Evolutionary conservation across 2,113 vertebrate genomes (phyloP).

Genomic region (Acanthochromis polyacanthus): DNA sequence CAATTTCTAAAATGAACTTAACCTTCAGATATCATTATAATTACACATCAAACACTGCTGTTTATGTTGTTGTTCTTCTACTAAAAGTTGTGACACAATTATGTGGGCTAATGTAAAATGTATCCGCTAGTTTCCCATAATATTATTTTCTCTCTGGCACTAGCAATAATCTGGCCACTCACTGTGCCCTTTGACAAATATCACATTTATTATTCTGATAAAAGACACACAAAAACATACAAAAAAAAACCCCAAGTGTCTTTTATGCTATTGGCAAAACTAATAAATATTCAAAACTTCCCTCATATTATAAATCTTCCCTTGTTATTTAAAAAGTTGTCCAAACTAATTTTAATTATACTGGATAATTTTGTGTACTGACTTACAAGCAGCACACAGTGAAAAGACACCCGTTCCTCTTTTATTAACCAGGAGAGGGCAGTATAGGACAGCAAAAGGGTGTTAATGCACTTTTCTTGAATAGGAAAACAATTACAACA

Average conservation of each 20-base stretch:
- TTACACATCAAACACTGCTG: neutral
- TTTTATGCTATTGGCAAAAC: too few species aligned
- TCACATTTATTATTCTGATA: neutral
- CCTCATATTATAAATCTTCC: too few species aligned
- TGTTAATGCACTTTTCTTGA: too few species aligned
- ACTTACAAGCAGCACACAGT: neutral
- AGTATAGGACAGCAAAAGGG: neutral
- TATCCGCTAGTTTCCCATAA: neutral
- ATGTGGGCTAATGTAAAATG: neutral
- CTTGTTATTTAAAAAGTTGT: neutral
- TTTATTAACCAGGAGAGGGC: neutral
- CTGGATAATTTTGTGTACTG: neutral
- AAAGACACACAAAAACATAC: too few species aligned
- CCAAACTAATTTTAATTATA: neutral
- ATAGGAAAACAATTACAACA: neutral
- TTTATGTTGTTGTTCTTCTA: neutral
- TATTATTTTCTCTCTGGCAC: neutral
- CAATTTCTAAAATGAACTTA: neutral
- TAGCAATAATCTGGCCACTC: neutral
- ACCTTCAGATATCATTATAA: neutral
- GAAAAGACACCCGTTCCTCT: neutral
- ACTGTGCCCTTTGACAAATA: too few species aligned
- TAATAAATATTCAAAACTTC: too few species aligned
- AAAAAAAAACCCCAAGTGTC: too few species aligned
- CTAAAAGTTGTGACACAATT: neutral